Percentiles rank a stretch among this genome's conserved stretches.
phyloP scores from a whole-genome alignment of 1,140 invertebrate species.

The Drosophila kurseongensis region DNA sequence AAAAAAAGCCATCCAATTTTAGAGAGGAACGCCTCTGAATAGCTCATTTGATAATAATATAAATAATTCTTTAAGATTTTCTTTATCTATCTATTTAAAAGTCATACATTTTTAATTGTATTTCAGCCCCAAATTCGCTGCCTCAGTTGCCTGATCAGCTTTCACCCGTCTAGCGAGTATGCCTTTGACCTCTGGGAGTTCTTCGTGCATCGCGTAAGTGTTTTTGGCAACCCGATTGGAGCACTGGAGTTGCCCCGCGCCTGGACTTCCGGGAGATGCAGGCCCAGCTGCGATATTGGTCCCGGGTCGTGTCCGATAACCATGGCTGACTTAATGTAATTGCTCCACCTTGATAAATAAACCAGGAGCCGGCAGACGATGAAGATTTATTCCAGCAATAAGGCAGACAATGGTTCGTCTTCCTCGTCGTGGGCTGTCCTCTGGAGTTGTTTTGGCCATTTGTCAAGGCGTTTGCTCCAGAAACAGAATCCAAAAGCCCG shows the following conservation, averaged over 20 bases:
- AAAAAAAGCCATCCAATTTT: no score
- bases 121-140: slow-evolving; percentile 88
- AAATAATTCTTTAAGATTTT: no score
- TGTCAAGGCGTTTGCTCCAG: slow-evolving; percentile 61
- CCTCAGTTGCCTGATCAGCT: slow-evolving; percentile 94
- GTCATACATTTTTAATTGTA: background rate
- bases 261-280: slow-evolving; percentile 47
- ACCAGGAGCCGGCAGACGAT: slow-evolving; percentile 54
- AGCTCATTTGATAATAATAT: no score
- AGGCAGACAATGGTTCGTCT: slow-evolving; percentile 44
- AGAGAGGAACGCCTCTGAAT: no score
- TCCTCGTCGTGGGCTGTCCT: slow-evolving; percentile 53
- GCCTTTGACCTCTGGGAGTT: slow-evolving; percentile 96
- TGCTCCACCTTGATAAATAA: slow-evolving; percentile 74
- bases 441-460: slow-evolving; percentile 63
- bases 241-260: slow-evolving; percentile 21
- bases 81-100: no score
- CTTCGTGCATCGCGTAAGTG: slow-evolving; percentile 93
- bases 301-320: slow-evolving; percentile 40
- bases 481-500: background rate
- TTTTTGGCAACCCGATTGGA: slow-evolving; percentile 87
- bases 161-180: slow-evolving; percentile 93
- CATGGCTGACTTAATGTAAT: slow-evolving; percentile 70
- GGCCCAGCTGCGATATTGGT: slow-evolving; percentile 53
- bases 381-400: slow-evolving; percentile 80